Base-by-base conservation (phyloP, 2,797 vertebrate genomes). In the Loriculus beryllinus region DNA sequence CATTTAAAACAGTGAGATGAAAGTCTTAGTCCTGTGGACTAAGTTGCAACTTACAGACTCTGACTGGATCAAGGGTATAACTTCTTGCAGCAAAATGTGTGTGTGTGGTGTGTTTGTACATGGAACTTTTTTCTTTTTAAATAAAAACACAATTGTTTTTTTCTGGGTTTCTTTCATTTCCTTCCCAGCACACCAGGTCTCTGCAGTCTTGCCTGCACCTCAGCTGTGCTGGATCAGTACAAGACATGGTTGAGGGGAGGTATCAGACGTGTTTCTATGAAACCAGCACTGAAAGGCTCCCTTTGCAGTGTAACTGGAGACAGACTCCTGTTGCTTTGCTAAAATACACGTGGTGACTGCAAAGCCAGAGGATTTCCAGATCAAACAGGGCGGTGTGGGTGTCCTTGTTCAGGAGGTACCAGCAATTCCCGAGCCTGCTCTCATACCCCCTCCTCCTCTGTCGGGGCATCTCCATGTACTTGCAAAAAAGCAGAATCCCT, bases 151-250 rank as follows among this genome's bases (percentile, higher is more conserved):
- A 5, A 0, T n/a, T 52, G 70, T 11, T 6, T 57, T 45, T 76
- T 74, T 59, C 60, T 80, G 43, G 9, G 35, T 88, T 91, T 47
- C 79, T 93, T 94, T 95, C 54, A 93, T 92, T 92, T 95, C 85
- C 86, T 92, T 80, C 90, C 78, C 84, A 83, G 84, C 92, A 77
- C 0, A 1, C 68, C 70, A 35, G 56, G 80, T 63, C 70, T 84
- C 70, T 45, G 88, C 74, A 91, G 57, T 87, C 71, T 52, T 90
- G 84, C 68, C 78, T 95, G 92, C 42, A 39, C 57, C 79, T 94
- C 88, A 87, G 76, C 95, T 95, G 86, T 59, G 75, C 88, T 75
- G 76, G 57, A 31, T 68, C 51, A 6, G 1, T 47, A 6, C 15
- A 47, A 14, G 72, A n/a, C 48, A 2, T 39, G 28, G 3, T 29